phyloP scores from a whole-genome alignment of 2,797 vertebrate species.

The Oryzias sinensis region DNA sequence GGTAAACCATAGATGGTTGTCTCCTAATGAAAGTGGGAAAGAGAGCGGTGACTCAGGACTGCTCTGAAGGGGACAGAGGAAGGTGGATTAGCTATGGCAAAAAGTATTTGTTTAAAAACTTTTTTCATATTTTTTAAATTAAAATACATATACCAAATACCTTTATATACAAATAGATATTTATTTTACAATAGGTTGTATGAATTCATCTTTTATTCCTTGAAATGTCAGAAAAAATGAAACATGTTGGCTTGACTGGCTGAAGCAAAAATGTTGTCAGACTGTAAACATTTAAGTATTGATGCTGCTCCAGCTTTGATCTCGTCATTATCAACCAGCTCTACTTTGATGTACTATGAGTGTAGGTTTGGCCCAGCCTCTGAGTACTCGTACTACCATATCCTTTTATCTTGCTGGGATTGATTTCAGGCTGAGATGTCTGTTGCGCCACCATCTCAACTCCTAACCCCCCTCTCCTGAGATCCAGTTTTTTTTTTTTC shows the following conservation, averaged over 20 bases:
- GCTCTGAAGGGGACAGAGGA: too few relatives aligned
- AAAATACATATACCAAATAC: too few relatives aligned
- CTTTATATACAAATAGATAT: background rate
- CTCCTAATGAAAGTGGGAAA: too few relatives aligned
- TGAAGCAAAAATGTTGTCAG: slow-evolving; percentile 12
- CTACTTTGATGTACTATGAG: slow-evolving; percentile 38
- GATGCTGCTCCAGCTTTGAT: slow-evolving; percentile 47
- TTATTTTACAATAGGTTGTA: background rate
- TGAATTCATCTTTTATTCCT: background rate
- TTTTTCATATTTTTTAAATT: too few relatives aligned
- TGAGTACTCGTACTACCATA: background rate
- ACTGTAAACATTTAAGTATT: slow-evolving; percentile 42
- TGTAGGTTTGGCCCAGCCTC: slow-evolving; percentile 24
- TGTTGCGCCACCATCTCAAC: background rate
- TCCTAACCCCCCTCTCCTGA: background rate
- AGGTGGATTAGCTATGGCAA: too few relatives aligned
- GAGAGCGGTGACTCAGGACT: too few relatives aligned
- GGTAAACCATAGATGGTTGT: too few relatives aligned
- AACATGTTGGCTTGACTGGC: slow-evolving; percentile 8
- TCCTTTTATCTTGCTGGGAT: slow-evolving; percentile 19
- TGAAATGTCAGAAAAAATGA: background rate
- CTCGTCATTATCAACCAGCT: slow-evolving; percentile 26
- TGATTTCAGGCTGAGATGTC: slow-evolving; percentile 35
- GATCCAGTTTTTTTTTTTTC: background rate
- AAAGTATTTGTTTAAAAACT: too few relatives aligned